These are phyloP conservation scores for Gorsachius goisagi DNA, from an alignment of 2,113 vertebrate species.

Conservation along the genomic window DNA sequence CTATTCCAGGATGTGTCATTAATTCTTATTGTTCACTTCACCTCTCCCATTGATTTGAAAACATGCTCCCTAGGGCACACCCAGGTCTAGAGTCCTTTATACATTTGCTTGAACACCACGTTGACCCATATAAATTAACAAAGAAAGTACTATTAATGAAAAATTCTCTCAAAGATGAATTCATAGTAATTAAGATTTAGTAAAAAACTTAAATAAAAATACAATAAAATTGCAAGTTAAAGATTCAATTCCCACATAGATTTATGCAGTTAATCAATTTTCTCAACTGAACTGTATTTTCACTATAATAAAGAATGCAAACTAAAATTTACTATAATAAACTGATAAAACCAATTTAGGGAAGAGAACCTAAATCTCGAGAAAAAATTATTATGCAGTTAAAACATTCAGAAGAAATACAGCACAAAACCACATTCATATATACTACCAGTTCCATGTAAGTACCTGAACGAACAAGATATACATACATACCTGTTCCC, in stretches of 20 bases:
- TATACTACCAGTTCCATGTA: neutral
- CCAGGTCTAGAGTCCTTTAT: neutral
- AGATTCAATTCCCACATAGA: neutral
- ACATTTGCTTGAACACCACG: neutral
- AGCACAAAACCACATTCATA: neutral
- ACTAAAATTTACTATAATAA: neutral
- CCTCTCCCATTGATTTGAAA: conserved; percentile 10
- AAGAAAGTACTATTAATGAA: neutral
- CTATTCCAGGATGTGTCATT: conserved; percentile 43
- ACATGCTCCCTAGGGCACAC: conserved; percentile 44
- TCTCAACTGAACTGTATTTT: neutral
- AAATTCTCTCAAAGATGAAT: neutral
- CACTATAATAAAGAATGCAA: neutral
- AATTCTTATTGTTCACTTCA: conserved; percentile 47
- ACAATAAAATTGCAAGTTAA: neutral
- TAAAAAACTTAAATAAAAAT: neutral
- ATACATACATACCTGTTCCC: conserved; percentile 85
- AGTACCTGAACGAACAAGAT: neutral
- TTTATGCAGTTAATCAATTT: neutral
- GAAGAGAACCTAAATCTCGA: neutral
- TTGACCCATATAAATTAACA: neutral
- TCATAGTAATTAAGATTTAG: neutral
- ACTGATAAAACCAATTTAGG: neutral
- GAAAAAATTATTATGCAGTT: neutral
- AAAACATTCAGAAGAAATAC: neutral